Evolutionary conservation across 1,140 invertebrate species (phyloP), one percentile per base, ranked within the genome.

Genomic region (Brachionus sp.): DNA sequence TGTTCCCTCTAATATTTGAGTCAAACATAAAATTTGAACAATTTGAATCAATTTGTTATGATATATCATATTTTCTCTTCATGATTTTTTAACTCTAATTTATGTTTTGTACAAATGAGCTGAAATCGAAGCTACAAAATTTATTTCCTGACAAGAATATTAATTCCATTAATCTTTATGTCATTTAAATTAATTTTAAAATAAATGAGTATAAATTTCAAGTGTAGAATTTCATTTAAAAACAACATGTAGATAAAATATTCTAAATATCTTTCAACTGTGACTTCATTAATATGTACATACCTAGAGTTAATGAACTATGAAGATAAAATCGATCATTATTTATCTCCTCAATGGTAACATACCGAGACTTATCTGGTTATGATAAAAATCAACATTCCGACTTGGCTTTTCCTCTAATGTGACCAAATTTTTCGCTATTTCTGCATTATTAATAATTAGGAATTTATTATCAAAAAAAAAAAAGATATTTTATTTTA

Each of bases 141-240:
- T 57, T 66, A 37, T 66, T 66, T 66, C 64, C 64, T 66, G 64
- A 66, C 64, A 66, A 66, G 64, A 66, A 66, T 66, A 33, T 37
- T 66, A 66, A 66, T 66, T 66, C 64, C 25, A 57, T 57, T 57
- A 57, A 57, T 57, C 50, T 57, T 57, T 57, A 57, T 57, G 50
- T 57, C 50, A 57, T 57, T 57, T 57, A 57, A 57, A 57, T 57
- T 57, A 57, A 57, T 57, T 57, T 57, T 19, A 23, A 57, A 57
- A 57, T 57, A 57, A 57, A 57, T 57, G 50, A 57, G 19, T 57
- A 57, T 57, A 57, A 57, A 57, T 57, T 57, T 19, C 50, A 57
- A 57, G 50, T 57, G 50, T 57, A 57, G 50, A 7, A 57, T 57
- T 57, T 57, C 50, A 57, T 57, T 25, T 57, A 57, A 7, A n/a